phyloP scores from a whole-genome alignment of 23 tunicate species.

The Diplosoma virens region DNA sequence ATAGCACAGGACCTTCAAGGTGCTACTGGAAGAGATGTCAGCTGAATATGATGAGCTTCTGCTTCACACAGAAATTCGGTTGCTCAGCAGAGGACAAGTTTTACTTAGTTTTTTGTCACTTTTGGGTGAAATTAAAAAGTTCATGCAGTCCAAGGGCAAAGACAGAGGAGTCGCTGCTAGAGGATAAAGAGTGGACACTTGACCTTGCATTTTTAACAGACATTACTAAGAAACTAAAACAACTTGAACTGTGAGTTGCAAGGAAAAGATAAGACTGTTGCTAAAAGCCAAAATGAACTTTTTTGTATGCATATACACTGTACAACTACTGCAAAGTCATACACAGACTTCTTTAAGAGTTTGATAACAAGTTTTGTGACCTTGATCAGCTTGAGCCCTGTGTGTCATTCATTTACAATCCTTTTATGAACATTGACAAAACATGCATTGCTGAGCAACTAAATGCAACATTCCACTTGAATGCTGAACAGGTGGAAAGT shows the following conservation, averaged over 20 bases:
- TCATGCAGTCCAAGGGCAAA: conserved; percentile 3
- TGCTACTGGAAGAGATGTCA: background rate
- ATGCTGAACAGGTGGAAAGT: background rate
- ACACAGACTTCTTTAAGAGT: conserved; percentile 2
- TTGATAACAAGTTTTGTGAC: background rate
- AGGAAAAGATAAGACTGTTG: background rate
- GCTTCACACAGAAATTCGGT: background rate
- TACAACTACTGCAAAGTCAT: background rate
- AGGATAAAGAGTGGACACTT: background rate
- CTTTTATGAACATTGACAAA: conserved; percentile 8
- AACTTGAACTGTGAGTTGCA: background rate
- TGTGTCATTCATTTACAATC: background rate
- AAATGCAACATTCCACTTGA: background rate
- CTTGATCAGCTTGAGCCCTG: background rate
- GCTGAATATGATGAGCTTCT: background rate
- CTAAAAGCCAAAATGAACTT: background rate
- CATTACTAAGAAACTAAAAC: background rate
- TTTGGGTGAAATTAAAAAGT: background rate
- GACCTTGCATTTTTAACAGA: background rate
- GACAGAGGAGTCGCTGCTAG: background rate
- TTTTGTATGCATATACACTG: background rate
- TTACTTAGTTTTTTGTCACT: background rate
- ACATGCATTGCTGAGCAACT: conserved; percentile 3
- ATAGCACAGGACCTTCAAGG: background rate
- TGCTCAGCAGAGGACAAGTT: background rate